Evolutionary conservation across 2,888 invertebrate genomes (phyloP).

Genomic region (Deilephila porcellus): DNA sequence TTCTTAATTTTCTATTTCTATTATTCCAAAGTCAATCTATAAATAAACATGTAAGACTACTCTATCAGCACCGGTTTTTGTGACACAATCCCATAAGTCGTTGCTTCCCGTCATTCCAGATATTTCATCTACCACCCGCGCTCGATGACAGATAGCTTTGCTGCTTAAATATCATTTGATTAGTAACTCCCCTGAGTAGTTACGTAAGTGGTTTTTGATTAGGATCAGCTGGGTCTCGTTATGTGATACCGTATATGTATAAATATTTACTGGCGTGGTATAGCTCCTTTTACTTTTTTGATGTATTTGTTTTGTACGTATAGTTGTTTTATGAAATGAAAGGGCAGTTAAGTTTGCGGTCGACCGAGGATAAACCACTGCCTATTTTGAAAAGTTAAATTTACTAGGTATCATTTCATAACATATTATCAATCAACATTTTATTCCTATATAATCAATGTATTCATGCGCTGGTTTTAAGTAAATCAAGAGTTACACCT

Average conservation of each 20-base stretch:
- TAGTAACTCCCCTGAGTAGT: slow-evolving; percentile 39
- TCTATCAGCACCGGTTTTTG: not conserved
- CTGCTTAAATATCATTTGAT: slow-evolving; percentile 70
- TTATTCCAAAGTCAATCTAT: not conserved
- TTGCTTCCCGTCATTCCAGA: slow-evolving; percentile 59
- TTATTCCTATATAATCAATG: no score
- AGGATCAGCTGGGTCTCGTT: slow-evolving; percentile 32
- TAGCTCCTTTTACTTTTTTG: not conserved
- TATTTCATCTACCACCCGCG: slow-evolving; percentile 50
- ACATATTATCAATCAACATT: no score
- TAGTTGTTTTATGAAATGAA: no score
- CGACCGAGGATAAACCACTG: no score
- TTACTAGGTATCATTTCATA: no score
- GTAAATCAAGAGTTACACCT: no score
- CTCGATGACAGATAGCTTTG: slow-evolving; percentile 70
- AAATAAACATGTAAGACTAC: not conserved
- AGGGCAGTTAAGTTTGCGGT: no score
- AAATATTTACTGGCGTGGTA: slow-evolving; percentile 21
- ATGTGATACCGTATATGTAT: not conserved
- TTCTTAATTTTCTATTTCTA: no score
- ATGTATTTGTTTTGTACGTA: not conserved
- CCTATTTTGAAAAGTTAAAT: no score
- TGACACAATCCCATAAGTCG: slow-evolving; percentile 2
- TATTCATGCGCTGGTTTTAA: no score
- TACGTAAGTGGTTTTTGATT: slow-evolving; percentile 4